These are phyloP conservation scores for Hafferia zeledoni DNA, from an alignment of 2,797 vertebrate species.

Conservation along the genomic window DNA sequence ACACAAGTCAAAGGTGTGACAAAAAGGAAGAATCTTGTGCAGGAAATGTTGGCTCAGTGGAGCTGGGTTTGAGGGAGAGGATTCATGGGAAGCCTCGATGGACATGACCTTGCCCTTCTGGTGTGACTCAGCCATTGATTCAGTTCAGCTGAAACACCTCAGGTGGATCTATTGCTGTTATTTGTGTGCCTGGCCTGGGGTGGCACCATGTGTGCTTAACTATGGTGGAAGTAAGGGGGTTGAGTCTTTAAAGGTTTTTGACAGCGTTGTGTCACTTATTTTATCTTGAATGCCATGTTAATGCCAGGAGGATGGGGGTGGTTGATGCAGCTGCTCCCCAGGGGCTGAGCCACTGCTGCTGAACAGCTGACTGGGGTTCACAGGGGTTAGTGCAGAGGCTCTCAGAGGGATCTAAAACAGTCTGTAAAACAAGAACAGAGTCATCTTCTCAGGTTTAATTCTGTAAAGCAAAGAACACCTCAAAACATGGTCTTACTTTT, in stretches of 20 bases:
- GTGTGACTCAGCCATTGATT: not conserved
- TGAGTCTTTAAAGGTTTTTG: not conserved
- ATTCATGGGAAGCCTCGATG: not conserved
- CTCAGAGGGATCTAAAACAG: not conserved
- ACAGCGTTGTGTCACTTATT: not conserved
- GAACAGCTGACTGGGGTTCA: not conserved
- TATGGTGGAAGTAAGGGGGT: not conserved
- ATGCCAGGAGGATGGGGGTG: not conserved
- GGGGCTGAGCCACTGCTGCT: not conserved
- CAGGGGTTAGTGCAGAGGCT: not conserved
- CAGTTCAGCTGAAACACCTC: not conserved
- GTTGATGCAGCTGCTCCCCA: rapidly evolving
- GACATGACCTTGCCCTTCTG: not conserved
- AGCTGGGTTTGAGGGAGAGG: not conserved
- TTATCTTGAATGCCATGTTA: not conserved
- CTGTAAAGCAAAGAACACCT: not conserved
- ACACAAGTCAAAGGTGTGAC: not conserved
- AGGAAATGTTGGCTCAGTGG: not conserved
- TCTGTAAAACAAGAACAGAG: not conserved
- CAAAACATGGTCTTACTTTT: not conserved
- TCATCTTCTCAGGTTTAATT: not conserved
- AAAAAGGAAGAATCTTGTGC: not conserved
- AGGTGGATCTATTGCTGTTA: not conserved
- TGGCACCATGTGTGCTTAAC: not conserved
- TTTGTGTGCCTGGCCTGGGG: not conserved